Evolutionary conservation across 2,113 vertebrate genomes (phyloP), one percentile per base, ranked within the genome.

Genomic region (Suncus etruscus): DNA sequence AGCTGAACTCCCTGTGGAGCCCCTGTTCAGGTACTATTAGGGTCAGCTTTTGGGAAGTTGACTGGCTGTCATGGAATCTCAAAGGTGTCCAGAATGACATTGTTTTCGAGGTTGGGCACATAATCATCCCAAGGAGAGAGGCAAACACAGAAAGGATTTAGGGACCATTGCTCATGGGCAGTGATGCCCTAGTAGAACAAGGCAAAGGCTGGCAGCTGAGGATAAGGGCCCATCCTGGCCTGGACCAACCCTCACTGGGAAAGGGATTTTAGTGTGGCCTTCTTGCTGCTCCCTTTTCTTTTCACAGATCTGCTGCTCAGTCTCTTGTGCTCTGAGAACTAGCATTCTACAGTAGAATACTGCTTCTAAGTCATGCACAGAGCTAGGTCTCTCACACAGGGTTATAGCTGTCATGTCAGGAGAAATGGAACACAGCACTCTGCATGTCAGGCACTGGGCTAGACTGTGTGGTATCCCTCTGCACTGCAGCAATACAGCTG

Each of bases 11-110:
- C 91, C 82, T 2, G 2, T 76, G 89, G 93, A 85, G 72, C 47
- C 63, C 68, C 90, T 83, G 88, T 66, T 91, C 85, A 91, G 87
- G 95, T 96, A 2, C 96, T 95, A 96, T 94, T 94, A 95, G 83
- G 82, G 94, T 89, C 91, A 92, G 93, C 82, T 81, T 58, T 68
- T 16, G 69, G 79, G 84, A 92, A 91, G 89, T 91, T 29, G 87
- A 96, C 97, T 29, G 87, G 96, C 97, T 97, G 96, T 94, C 96
- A 97, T 97, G 95, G 96, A 47, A 96, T 86, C 58, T 4, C 22
- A 15, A 66, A 87, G 84, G 69, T 81, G 83, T 61, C 90, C 88
- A 75, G 58, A 79, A 70, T 93, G 92, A 93, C 76, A 76, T 75
- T 2, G 5, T 92, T 95, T 95, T 85, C 87, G 51, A 69, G 87